Evolutionary conservation across 1,140 invertebrate species (phyloP).

Genomic region (Drosophila mauritiana): DNA sequence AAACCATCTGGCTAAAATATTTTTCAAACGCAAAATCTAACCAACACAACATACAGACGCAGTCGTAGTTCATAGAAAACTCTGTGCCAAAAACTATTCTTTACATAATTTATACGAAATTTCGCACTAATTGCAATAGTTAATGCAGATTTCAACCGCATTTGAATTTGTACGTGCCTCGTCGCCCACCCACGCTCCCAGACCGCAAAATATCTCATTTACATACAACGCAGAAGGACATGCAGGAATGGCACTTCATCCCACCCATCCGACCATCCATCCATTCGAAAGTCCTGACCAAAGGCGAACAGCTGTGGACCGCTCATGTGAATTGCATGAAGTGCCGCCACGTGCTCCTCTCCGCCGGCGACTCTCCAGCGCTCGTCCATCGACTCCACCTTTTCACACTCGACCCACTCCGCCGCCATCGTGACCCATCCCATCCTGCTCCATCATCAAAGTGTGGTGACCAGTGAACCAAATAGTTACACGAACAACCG

Average conservation of each 20-base stretch:
- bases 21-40: slow-evolving; percentile 43
- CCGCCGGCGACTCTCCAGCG: background rate
- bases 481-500: slow-evolving; percentile 58
- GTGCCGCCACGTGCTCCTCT: slow-evolving; percentile 49
- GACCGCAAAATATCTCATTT: slow-evolving; percentile 79
- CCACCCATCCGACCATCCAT: background rate
- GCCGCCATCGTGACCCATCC: background rate
- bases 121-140: slow-evolving; percentile 82
- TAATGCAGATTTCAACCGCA: slow-evolving; percentile 81
- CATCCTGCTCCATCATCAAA: slow-evolving; percentile 13
- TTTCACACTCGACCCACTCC: background rate
- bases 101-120: slow-evolving; percentile 81
- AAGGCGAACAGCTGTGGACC: slow-evolving; percentile 63
- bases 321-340: slow-evolving; percentile 80
- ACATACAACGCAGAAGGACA: slow-evolving; percentile 63
- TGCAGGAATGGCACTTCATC: background rate
- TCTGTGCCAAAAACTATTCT: slow-evolving; percentile 75
- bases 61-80: slow-evolving; percentile 70
- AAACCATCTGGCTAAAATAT: slow-evolving; percentile 47
- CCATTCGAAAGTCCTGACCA: slow-evolving; percentile 38
- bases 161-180: slow-evolving; percentile 72
- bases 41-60: slow-evolving; percentile 27
- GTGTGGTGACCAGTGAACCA: slow-evolving; percentile 49
- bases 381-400: slow-evolving; percentile 1
- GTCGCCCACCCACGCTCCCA: slow-evolving; percentile 17